phyloP scores from a whole-genome alignment of 2,113 vertebrate species.

The Centrocercus urophasianus region DNA sequence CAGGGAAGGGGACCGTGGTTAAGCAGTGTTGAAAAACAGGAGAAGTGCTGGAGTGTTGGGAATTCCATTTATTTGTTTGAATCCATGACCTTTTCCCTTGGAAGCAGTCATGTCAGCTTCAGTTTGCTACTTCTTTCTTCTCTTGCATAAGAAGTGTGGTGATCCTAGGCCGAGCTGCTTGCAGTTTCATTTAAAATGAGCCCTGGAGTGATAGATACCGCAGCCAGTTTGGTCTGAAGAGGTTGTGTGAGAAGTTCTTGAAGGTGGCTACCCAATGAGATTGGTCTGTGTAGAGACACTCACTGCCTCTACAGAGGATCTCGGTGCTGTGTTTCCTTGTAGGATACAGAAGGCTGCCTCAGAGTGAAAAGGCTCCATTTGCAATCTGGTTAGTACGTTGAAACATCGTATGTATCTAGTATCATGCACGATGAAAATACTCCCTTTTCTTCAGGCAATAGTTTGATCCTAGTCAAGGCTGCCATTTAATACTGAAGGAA shows the following conservation, averaged over 20 bases:
- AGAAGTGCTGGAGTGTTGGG: not conserved
- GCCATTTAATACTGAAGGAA: not conserved
- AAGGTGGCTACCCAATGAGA: not conserved
- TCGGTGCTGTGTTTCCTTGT: not conserved
- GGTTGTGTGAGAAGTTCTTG: not conserved
- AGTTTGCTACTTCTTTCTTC: rapidly evolving
- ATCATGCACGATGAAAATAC: not conserved
- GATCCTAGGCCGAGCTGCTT: not conserved
- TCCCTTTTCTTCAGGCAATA: not conserved
- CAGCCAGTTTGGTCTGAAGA: not conserved
- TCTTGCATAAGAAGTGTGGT: rapidly evolving
- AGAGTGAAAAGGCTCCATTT: not conserved
- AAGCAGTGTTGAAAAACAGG: not conserved
- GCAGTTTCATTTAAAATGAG: not conserved
- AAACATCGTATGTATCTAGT: not conserved
- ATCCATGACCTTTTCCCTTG: not conserved
- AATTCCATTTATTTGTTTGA: not conserved
- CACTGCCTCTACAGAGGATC: not conserved
- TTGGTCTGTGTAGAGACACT: not conserved
- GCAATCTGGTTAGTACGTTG: not conserved
- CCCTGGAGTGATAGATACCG: not conserved
- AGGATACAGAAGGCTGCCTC: not conserved
- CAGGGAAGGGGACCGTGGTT: not conserved
- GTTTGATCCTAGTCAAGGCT: not conserved
- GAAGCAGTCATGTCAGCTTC: not conserved